These are phyloP conservation scores for Dasypus novemcinctus DNA, from an alignment of 2,113 vertebrate genomes.

Conservation along the genomic window DNA sequence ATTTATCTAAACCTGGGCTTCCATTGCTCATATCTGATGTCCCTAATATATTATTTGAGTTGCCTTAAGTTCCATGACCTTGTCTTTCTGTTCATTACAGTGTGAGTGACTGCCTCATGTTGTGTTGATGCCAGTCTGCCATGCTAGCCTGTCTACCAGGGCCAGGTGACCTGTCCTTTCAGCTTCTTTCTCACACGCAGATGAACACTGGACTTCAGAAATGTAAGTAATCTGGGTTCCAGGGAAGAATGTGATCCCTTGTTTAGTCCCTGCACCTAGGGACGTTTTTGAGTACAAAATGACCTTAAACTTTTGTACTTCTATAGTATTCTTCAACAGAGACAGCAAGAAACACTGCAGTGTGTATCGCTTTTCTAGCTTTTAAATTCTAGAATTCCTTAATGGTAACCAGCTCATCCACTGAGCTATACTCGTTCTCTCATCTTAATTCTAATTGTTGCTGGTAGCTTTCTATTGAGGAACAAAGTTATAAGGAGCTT, in stretches of 20 bases:
- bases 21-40: background rate
- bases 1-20: constrained; percentile 56
- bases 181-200: constrained; percentile 99
- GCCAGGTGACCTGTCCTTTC: constrained; percentile 98
- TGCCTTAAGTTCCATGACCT: constrained; percentile 74
- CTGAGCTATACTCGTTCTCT: background rate
- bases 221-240: constrained; percentile 91
- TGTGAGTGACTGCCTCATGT: constrained; percentile 93
- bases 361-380: background rate
- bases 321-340: constrained; percentile 58
- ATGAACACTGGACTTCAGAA: constrained; percentile 99
- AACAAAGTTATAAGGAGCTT: background rate
- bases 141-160: constrained; percentile 99
- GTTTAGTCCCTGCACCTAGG: constrained; percentile 72
- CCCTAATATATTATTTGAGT: constrained; percentile 70
- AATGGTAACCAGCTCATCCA: background rate
- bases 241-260: constrained; percentile 70
- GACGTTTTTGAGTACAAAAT: constrained; percentile 42
- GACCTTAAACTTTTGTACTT: constrained; percentile 63
- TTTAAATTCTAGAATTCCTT: background rate
- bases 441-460: constrained; percentile 14
- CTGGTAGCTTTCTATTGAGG: background rate
- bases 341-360: constrained; percentile 51
- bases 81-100: constrained; percentile 85
- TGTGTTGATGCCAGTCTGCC: constrained; percentile 97